These are phyloP conservation scores for Stegodyphus mimosarum DNA, from an alignment of 1,140 invertebrate species.

Conservation along the genomic window DNA sequence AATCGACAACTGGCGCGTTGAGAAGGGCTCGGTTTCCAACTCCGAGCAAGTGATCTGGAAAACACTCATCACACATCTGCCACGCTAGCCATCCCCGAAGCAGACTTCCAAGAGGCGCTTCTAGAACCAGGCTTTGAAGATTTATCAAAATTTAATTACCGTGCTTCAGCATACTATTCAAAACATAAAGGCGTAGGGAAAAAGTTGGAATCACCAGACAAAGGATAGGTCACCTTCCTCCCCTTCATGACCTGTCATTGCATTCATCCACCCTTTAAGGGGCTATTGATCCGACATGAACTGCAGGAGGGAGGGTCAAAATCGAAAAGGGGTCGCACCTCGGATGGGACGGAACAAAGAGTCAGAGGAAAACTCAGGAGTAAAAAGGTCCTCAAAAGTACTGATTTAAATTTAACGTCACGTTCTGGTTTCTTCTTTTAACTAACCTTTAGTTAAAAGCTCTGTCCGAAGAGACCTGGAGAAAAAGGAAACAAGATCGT, in stretches of 20 bases:
- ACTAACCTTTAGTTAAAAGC: slow-evolving; percentile 4
- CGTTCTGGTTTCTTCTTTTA: slow-evolving; percentile 39
- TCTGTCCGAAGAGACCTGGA: neutral
- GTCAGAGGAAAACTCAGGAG: no score
- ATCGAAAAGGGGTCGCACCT: no score
- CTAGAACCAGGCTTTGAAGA: neutral
- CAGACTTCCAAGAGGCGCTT: no score
- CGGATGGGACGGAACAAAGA: no score
- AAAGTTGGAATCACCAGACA: neutral
- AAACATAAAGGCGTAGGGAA: neutral
- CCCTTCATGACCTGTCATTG: no score
- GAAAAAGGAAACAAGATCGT: slow-evolving; percentile 6
- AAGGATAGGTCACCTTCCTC: neutral
- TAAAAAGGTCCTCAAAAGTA: neutral
- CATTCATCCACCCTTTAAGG: no score
- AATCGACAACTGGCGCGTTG: neutral
- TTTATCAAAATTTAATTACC: slow-evolving; percentile 54
- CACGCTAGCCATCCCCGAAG: slow-evolving; percentile 11
- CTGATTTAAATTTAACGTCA: slow-evolving; percentile 24
- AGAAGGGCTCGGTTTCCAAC: no score
- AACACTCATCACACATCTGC: slow-evolving; percentile 28
- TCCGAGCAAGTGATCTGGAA: slow-evolving; percentile 19
- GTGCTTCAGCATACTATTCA: neutral
- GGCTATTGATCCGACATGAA: no score
- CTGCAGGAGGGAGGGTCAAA: no score